These are phyloP conservation scores for Lochmaea capreae DNA, from an alignment of 2,888 invertebrate species.

Conservation along the genomic window DNA sequence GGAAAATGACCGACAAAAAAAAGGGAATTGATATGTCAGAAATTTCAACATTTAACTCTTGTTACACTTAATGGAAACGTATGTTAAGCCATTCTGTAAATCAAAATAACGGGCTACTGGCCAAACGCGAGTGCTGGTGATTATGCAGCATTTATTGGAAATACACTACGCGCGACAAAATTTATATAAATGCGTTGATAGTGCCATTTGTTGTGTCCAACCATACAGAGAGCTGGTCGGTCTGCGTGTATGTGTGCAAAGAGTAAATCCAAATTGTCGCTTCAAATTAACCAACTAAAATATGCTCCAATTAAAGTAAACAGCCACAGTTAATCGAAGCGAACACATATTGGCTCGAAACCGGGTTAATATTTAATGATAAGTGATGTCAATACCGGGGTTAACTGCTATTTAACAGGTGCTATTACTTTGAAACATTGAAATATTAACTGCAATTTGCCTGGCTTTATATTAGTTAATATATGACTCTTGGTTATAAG, in stretches of 20 bases:
- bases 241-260: conserved; percentile 37
- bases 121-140: conserved; percentile 28
- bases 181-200: conserved; percentile 40
- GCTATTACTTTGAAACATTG: conserved; percentile 58
- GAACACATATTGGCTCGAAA: conserved; percentile 61
- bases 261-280: conserved; percentile 52
- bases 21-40: no score
- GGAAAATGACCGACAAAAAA: no score
- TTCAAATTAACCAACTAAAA: conserved; percentile 56
- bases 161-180: conserved; percentile 40
- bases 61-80: neutral
- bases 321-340: conserved; percentile 62
- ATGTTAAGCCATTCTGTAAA: neutral
- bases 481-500: conserved; percentile 9
- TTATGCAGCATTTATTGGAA: conserved; percentile 40
- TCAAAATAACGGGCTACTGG: neutral
- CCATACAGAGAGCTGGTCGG: conserved; percentile 28
- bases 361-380: conserved; percentile 65
- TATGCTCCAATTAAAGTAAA: conserved; percentile 62
- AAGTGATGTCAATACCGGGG: conserved; percentile 62
- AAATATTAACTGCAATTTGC: conserved; percentile 50
- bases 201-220: conserved; percentile 40
- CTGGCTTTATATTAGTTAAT: conserved; percentile 45
- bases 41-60: no score
- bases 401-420: conserved; percentile 63